Base-by-base conservation (phyloP, 2,888 invertebrate genomes). In the Ectemnius continuus region DNA sequence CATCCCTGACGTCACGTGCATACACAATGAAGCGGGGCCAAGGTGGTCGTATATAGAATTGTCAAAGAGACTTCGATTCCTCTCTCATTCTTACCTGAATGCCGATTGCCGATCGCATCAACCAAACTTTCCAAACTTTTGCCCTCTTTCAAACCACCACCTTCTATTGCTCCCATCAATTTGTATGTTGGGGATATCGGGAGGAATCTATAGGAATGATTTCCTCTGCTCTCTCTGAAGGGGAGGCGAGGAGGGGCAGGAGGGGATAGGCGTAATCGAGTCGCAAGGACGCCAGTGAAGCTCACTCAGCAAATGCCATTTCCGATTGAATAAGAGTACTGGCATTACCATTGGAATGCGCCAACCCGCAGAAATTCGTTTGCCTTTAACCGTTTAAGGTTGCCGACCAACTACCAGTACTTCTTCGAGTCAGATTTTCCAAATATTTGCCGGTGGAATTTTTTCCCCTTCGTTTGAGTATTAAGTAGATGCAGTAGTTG, bases 1-100 rank as follows among this genome's bases (percentile, higher is more conserved):
- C 84, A 84, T 83, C 72, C 18, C 82, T 87, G 86, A 87, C 86
- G 87, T 87, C 87, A 87, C 83, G 67, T 67, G 81, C 81, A 83
- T 85, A 84, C 84, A 80, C 83, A 84, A 86, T 84, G 78, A 83
- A 78, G 75, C 72, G 66, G 67, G 65, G 20, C 64, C 74, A 66
- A 70, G 71, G 72, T 69, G 68, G 66, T 74, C 57, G 78, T 73
- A 73, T 47, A 69, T 76, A 68, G 76, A 74, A 79, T 81, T 66
- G 75, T 62, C 73, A 69, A 68, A 71, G 78, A 56, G 66, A 73
- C 36, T 36, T 36, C 6, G 36, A 36, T 11, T 36, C 76, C 67
- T 23, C 3, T 23, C 0, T 23, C 3, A 0, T 23, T 23, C 23
- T 23, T 47, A 47, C 83, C 76, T 78, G 80, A 75, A 67, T 64